A percentile compares a stretch with the other conserved stretches of the same genome.
phyloP scores from a whole-genome alignment of 2,113 vertebrate species.

The Hemibagrus wyckioides region DNA sequence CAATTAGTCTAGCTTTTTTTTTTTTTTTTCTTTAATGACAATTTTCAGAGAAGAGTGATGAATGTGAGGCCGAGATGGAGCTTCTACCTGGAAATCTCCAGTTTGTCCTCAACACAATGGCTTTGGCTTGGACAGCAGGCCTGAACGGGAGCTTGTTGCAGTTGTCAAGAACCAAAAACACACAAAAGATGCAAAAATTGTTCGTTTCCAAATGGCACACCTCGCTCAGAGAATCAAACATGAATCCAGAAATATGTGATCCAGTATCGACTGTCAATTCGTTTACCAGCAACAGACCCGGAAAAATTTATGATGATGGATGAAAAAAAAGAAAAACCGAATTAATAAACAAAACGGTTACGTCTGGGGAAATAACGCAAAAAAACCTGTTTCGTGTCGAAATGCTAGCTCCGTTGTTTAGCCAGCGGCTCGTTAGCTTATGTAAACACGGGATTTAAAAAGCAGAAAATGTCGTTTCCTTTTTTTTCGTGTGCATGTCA shows the following conservation, averaged over 20 bases:
- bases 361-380: conserved; percentile 45
- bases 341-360: conserved; percentile 51
- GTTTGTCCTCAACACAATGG: conserved; percentile 62
- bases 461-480: conserved; percentile 66
- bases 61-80: conserved; percentile 39
- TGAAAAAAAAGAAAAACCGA: conserved; percentile 28
- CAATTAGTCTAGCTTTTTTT: not conserved
- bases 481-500: conserved; percentile 72
- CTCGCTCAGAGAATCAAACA: conserved; percentile 41
- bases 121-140: conserved; percentile 57
- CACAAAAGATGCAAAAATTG: conserved; percentile 41
- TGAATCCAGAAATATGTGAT: conserved; percentile 52
- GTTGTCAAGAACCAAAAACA: conserved; percentile 53
- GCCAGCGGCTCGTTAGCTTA: conserved; percentile 58
- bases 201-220: conserved; percentile 29
- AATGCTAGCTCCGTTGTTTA: conserved; percentile 35
- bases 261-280: conserved; percentile 49
- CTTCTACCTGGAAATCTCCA: conserved; percentile 66
- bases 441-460: conserved; percentile 57
- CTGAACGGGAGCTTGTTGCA: conserved; percentile 61
- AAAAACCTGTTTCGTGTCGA: conserved; percentile 46
- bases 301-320: conserved; percentile 30
- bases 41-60: not conserved
- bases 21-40: not conserved
- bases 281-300: conserved; percentile 40